Evolutionary conservation across 2,797 vertebrate genomes (phyloP).

Genomic region (Pangasius sanitwongsei): DNA sequence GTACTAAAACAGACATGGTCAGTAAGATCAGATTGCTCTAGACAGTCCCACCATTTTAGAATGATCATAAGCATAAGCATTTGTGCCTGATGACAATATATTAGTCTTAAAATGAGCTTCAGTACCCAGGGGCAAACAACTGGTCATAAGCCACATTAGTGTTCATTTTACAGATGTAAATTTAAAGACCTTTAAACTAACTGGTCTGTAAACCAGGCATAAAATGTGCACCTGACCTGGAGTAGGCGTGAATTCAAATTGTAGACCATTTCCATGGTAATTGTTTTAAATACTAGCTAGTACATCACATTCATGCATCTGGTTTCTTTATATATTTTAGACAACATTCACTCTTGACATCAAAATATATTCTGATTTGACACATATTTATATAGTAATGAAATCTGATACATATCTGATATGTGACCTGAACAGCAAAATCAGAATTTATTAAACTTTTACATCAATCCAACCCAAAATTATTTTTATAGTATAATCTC

Average conservation of each 20-base stretch:
- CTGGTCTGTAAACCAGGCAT: not conserved
- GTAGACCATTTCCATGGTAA: not conserved
- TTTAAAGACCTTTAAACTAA: not conserved
- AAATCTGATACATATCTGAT: not conserved
- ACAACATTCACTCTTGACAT: not conserved
- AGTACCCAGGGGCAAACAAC: not conserved
- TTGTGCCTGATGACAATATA: not conserved
- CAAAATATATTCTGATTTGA: not conserved
- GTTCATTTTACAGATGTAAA: not conserved
- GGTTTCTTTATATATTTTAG: not conserved
- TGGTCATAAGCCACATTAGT: not conserved
- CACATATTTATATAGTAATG: not conserved
- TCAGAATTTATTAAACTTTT: not conserved
- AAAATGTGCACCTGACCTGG: not conserved
- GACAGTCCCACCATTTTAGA: constrained; percentile 47
- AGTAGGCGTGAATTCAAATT: not conserved
- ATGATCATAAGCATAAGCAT: not conserved
- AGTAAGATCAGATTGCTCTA: constrained; percentile 47
- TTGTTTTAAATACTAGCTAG: not conserved
- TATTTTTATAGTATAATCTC: not conserved
- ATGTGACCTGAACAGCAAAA: not conserved
- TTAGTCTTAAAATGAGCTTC: not conserved
- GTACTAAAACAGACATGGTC: constrained; percentile 46
- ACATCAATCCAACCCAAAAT: not conserved
- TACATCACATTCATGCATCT: not conserved